Percentiles rank a stretch among this genome's conserved stretches.
phyloP scores from a whole-genome alignment of 2,113 vertebrate species.

The Aviceda subcristata region DNA sequence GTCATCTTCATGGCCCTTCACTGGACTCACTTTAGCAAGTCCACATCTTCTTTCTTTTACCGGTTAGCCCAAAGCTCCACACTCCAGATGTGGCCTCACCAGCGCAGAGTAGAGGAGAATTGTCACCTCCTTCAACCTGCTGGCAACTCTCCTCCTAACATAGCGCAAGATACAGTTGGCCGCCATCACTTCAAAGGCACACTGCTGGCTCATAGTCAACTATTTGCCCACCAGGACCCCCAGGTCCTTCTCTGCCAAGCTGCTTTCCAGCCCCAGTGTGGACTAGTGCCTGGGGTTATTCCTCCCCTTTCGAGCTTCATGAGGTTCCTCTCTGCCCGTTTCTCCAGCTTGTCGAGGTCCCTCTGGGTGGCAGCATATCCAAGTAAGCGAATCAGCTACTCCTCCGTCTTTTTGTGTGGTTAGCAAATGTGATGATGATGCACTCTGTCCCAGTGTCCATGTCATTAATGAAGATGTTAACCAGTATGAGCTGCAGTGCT shows the following conservation, averaged over 20 bases:
- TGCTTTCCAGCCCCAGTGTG: background rate
- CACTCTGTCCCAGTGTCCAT: too few species aligned
- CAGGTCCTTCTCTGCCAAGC: background rate
- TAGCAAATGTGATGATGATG: background rate
- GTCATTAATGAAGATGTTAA: background rate
- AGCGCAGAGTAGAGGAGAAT: background rate
- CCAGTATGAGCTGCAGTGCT: background rate
- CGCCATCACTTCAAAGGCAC: background rate
- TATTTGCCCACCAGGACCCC: background rate
- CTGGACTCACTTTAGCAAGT: background rate
- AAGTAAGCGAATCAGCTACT: background rate
- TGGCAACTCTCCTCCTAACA: background rate
- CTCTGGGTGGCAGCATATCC: background rate
- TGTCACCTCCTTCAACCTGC: background rate
- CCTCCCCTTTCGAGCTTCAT: background rate
- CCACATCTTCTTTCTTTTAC: background rate
- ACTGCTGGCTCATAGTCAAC: background rate
- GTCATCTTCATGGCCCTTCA: background rate
- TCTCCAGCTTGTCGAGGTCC: background rate
- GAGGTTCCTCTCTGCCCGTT: background rate
- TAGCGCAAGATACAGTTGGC: background rate
- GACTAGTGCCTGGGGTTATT: accelerated
- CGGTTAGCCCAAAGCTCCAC: background rate
- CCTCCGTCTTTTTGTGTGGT: background rate
- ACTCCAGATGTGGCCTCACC: background rate